A percentile compares a stretch with the other conserved stretches of the same genome.
These are phyloP conservation scores for Myotis myotis DNA, from an alignment of 2,797 vertebrate genomes.

Conservation along the genomic window DNA sequence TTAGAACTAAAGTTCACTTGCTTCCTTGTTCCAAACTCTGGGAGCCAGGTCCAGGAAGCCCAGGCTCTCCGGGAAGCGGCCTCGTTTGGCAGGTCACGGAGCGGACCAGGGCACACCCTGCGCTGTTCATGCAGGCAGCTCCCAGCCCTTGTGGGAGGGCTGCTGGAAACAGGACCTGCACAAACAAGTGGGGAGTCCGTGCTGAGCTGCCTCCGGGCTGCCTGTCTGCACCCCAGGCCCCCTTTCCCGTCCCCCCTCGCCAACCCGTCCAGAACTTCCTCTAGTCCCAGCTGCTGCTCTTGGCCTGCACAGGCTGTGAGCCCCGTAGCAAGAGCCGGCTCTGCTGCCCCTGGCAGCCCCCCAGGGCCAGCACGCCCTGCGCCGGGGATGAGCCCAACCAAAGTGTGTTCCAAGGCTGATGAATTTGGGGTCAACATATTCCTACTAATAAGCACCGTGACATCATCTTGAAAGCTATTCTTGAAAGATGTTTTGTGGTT, in stretches of 20 bases:
- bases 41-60: slow-evolving; percentile 30
- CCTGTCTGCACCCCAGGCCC: neutral
- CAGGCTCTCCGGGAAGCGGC: neutral
- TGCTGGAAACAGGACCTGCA: neutral
- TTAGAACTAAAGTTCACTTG: neutral
- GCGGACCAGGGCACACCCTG: neutral
- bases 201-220: neutral
- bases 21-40: slow-evolving; percentile 2
- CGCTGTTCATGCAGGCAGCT: neutral
- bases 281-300: neutral
- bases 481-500: neutral
- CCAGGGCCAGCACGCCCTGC: neutral
- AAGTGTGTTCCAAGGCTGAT: neutral
- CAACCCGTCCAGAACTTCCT: neutral
- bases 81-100: neutral
- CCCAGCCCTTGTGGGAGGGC: accelerated
- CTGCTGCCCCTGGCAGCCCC: neutral
- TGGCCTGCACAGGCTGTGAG: accelerated
- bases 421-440: neutral
- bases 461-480: neutral
- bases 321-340: neutral
- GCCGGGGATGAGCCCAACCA: neutral
- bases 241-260: accelerated
- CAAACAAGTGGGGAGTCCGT: neutral
- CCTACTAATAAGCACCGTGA: neutral